Evolutionary conservation across 2,113 vertebrate genomes (phyloP).

Genomic region (Lichenostomus cassidix): DNA sequence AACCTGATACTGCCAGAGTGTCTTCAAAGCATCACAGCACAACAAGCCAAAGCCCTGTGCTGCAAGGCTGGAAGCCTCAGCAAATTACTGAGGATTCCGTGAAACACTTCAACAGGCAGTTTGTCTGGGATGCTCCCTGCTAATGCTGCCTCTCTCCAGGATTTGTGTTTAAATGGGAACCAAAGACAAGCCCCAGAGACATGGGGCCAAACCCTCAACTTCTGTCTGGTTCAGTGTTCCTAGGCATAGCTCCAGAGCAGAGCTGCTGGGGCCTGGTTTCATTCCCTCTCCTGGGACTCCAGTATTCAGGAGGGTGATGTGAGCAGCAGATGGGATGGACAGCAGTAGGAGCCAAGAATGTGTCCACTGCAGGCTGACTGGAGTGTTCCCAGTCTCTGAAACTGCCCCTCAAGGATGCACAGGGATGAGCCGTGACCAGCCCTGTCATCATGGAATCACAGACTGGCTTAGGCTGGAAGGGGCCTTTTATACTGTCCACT

Average conservation of each 20-base stretch:
- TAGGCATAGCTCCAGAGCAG: rapidly evolving
- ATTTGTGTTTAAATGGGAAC: neutral
- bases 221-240: neutral
- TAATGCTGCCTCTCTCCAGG: neutral
- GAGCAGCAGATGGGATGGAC: neutral
- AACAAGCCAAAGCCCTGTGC: neutral
- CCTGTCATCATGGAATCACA: neutral
- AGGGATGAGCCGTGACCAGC: neutral
- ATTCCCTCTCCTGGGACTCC: neutral
- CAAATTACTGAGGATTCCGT: neutral
- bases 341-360: neutral
- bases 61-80: neutral
- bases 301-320: neutral
- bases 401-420: rapidly evolving
- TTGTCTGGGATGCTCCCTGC: neutral
- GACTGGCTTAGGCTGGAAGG: neutral
- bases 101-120: neutral
- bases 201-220: neutral
- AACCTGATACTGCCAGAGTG: neutral
- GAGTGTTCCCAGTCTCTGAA: neutral
- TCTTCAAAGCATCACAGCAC: neutral
- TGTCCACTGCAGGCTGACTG: neutral
- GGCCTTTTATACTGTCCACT: neutral
- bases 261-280: neutral
- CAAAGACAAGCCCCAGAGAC: neutral